Evolutionary conservation across 2,797 vertebrate species (phyloP).

Genomic region (Halcyon chelicuti): DNA sequence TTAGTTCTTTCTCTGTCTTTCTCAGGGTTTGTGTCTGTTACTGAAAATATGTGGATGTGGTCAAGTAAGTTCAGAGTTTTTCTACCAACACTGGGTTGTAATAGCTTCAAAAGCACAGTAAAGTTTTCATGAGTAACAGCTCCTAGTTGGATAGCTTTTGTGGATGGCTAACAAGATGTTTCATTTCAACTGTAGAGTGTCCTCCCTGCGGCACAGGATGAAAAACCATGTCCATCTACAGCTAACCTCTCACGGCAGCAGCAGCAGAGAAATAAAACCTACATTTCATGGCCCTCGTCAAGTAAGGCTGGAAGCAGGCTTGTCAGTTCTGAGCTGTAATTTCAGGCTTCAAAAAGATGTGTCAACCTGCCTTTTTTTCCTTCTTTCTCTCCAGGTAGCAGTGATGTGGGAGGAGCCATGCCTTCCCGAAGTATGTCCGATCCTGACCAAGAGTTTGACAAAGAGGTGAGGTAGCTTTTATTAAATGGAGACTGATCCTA

Average conservation of each 20-base stretch:
- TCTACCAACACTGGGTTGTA: conserved; percentile 52
- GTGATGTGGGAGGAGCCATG: conserved; percentile 85
- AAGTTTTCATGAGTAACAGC: conserved; percentile 26
- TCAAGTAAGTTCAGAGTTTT: conserved; percentile 66
- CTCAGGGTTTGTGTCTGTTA: conserved; percentile 67
- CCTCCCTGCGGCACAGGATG: conserved; percentile 87
- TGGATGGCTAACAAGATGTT: conserved; percentile 26
- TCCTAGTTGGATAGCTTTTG: not conserved
- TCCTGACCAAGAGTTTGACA: conserved; percentile 90
- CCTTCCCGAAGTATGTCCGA: conserved; percentile 89
- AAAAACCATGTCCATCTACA: conserved; percentile 84
- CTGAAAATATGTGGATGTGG: conserved; percentile 69
- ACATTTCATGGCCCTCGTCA: conserved; percentile 92
- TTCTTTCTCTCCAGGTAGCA: conserved; percentile 65
- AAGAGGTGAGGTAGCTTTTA: conserved; percentile 83
- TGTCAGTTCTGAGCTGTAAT: not conserved
- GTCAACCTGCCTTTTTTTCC: not conserved
- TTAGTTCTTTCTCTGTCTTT: conserved; percentile 66
- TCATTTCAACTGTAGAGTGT: conserved; percentile 81
- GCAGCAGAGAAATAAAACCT: conserved; percentile 85
- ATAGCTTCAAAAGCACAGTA: conserved; percentile 53
- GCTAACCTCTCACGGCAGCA: conserved; percentile 83
- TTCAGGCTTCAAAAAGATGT: not conserved
- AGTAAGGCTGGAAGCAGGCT: conserved; percentile 77
- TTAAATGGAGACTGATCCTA: accelerated